phyloP scores from a whole-genome alignment of 1,140 invertebrate genomes.

The Hyphantria cunea region DNA sequence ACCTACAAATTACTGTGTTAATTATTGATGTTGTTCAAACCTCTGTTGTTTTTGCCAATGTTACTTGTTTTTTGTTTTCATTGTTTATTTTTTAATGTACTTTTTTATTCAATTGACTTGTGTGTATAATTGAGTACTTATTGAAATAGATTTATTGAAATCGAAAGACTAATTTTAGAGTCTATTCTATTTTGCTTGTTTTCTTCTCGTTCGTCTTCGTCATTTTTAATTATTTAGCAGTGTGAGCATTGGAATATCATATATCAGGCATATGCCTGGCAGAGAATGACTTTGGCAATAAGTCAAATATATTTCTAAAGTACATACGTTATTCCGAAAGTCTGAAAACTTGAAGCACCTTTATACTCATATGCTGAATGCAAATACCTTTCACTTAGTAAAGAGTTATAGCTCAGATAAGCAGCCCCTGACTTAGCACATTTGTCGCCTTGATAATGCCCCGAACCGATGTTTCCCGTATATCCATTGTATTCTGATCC shows the following conservation, averaged over 20 bases:
- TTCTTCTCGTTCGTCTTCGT: no score
- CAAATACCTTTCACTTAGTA: slow-evolving; percentile 55
- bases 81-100: background rate
- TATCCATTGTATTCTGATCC: slow-evolving; percentile 41
- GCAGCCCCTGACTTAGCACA: slow-evolving; percentile 62
- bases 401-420: slow-evolving; percentile 57
- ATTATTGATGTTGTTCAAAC: slow-evolving; percentile 26
- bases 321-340: no score
- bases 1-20: slow-evolving; percentile 33
- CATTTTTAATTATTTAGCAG: no score
- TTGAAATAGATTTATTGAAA: no score
- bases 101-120: background rate
- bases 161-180: no score
- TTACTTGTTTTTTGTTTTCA: background rate
- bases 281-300: no score
- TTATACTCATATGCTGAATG: slow-evolving; percentile 40
- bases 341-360: slow-evolving; percentile 7
- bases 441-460: slow-evolving; percentile 55
- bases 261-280: no score
- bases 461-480: slow-evolving; percentile 48
- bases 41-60: slow-evolving; percentile 6
- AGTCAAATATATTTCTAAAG: no score
- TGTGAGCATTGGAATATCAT: no score
- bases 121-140: no score
- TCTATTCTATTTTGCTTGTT: no score